Conservation (phyloP, 2,797 vertebrate genomes). For the Bothrops alternatus region DNA sequence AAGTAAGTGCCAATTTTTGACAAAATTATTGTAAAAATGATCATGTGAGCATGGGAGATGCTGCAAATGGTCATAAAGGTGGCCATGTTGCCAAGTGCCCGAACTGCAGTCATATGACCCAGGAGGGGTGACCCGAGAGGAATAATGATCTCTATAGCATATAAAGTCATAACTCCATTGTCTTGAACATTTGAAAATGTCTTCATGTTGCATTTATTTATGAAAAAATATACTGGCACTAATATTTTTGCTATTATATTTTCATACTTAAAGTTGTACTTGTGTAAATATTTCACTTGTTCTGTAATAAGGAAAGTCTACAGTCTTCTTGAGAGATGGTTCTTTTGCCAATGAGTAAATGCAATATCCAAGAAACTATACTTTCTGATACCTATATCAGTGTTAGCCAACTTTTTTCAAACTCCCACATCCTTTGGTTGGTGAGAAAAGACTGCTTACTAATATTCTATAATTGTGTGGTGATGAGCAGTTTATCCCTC, state of each 20-base stretch:
- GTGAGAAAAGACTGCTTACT: conserved; percentile 27
- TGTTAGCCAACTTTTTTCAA: not conserved
- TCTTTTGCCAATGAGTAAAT: not conserved
- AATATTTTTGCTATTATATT: conserved; percentile 34
- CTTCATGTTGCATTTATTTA: conserved; percentile 36
- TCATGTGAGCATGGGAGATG: not conserved
- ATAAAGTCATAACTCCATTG: conserved; percentile 24
- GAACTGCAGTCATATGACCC: not conserved
- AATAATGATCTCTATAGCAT: conserved; percentile 39
- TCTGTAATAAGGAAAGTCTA: not conserved
- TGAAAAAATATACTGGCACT: conserved; percentile 22
- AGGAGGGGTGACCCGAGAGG: not conserved
- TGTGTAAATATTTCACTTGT: not conserved
- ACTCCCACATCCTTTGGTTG: conserved; percentile 30
- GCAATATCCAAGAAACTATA: conserved; percentile 25
- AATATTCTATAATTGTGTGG: conserved; percentile 32
- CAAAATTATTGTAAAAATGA: not conserved
- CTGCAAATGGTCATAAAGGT: not conserved
- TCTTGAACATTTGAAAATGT: conserved; percentile 39
- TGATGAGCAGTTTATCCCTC: conserved; percentile 21
- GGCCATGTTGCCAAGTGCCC: not conserved
- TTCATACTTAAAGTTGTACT: conserved; percentile 25
- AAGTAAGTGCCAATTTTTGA: not conserved
- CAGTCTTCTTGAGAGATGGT: conserved; percentile 29
- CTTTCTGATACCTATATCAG: conserved; percentile 25